Evolutionary conservation across 2,113 vertebrate species (phyloP).

Genomic region (Thryonomys swinderianus): DNA sequence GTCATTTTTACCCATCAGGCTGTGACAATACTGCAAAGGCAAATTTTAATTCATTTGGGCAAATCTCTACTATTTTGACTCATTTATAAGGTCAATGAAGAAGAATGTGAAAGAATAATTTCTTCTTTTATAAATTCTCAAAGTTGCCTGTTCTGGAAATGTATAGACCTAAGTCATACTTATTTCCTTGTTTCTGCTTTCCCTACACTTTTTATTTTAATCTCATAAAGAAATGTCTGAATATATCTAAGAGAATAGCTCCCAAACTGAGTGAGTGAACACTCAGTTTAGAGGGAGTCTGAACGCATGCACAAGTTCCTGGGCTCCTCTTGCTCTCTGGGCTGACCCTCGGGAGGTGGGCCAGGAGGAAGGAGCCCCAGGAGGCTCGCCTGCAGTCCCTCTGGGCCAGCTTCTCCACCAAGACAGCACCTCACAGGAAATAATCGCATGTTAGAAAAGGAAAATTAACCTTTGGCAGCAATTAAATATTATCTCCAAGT

Average conservation of each 20-base stretch:
- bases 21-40: too few relatives aligned
- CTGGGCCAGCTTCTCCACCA: neutral
- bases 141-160: neutral
- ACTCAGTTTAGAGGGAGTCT: neutral
- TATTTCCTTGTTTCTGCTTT: neutral
- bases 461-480: neutral
- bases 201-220: neutral
- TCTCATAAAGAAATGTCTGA: neutral
- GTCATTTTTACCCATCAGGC: neutral
- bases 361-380: neutral
- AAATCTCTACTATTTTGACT: neutral
- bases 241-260: neutral
- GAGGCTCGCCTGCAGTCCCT: neutral
- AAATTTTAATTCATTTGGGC: neutral
- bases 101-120: neutral
- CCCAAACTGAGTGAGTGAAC: neutral
- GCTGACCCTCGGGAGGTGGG: neutral
- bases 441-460: neutral
- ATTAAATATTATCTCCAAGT: neutral
- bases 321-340: neutral
- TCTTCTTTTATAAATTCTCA: neutral
- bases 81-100: conserved; percentile 5
- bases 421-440: neutral
- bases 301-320: neutral
- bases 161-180: neutral